Percentiles rank a stretch among this genome's conserved stretches.
phyloP scores from a whole-genome alignment of 2,113 vertebrate species.

The Neogobius melanostomus region DNA sequence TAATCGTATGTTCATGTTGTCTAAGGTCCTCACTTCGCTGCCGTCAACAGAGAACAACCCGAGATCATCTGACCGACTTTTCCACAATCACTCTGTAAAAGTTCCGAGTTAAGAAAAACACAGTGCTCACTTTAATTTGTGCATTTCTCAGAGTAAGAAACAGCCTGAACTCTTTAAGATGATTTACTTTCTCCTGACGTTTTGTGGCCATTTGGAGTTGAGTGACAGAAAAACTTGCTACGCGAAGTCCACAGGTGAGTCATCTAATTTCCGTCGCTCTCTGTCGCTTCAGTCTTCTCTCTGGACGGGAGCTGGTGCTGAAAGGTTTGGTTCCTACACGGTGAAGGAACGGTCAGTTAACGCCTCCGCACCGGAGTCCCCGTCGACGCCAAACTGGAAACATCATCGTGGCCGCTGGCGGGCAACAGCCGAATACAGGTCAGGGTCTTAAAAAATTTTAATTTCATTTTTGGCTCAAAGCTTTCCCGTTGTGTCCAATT shows the following conservation, averaged over 20 bases:
- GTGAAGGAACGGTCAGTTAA: constrained; percentile 98
- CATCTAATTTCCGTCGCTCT: no score
- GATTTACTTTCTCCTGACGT: no score
- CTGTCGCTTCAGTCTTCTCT: constrained; percentile 85
- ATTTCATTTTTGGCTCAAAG: no score
- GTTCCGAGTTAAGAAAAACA: no score
- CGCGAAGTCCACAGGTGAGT: no score
- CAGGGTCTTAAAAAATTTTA: constrained; percentile 4
- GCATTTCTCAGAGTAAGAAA: no score
- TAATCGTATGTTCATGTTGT: neutral
- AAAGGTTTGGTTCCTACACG: constrained; percentile 98
- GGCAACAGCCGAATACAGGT: constrained; percentile 99
- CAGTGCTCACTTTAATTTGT: no score
- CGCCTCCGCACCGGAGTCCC: constrained; percentile 95
- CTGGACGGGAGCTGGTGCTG: constrained; percentile 93
- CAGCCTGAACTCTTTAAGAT: no score
- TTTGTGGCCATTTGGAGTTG: no score
- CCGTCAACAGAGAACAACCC: constrained; percentile 97
- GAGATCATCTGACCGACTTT: constrained; percentile 99
- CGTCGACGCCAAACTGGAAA: constrained; percentile 93
- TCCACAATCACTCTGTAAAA: constrained; percentile 99
- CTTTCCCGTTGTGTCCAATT: no score
- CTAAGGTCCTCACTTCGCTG: constrained; percentile 91
- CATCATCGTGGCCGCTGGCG: constrained; percentile 97
- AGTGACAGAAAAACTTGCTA: no score